Evolutionary conservation across 1,140 invertebrate species (phyloP), one percentile per base, ranked within the genome.

Genomic region (Acyrthosiphon pisum): DNA sequence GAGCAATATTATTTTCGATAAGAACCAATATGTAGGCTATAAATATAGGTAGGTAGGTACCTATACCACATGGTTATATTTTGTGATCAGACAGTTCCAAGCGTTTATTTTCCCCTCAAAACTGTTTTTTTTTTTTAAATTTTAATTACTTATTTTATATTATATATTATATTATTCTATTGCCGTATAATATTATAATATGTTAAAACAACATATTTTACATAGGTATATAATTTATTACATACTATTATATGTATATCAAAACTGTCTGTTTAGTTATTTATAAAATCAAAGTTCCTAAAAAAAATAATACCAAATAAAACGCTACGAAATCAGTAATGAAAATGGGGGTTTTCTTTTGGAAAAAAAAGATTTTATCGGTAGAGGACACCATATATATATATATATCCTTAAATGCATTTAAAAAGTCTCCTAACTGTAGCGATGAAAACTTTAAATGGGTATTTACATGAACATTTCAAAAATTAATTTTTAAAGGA

Each of bases 1-100:
- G 18, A 88, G 30, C 87, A 35, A 50, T 53, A 88, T 88, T 88
- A 50, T 88, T 88, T 35, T 88, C n/a, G n/a, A 86, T n/a, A 86
- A 46, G 41, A 76, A 76, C 60, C 30, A 18, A 76, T n/a, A 18
- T 1, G n/a, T n/a, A n/a, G n/a, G n/a, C n/a, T n/a, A n/a, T n/a
- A n/a, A n/a, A n/a, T n/a, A n/a, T n/a, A n/a, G n/a, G n/a, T n/a
- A n/a, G n/a, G 26, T 26, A 76, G 2, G 6, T 9, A 11, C 22
- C 50, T 3, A 41, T 11, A 23, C 23, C 83, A 86, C 30, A 86
- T 84, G 83, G 35, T 84, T 50, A 2, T n/a, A n/a, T n/a, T 84
- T 44, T 48, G 26, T 11, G 41, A 84, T 44, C 86, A 6, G 86
- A 30, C 48, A 88, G 46, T 88, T 88, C 35, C 22, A 83, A 83